These are phyloP conservation scores for Moxostoma hubbsi DNA, from an alignment of 2,797 vertebrate genomes.

Conservation along the genomic window DNA sequence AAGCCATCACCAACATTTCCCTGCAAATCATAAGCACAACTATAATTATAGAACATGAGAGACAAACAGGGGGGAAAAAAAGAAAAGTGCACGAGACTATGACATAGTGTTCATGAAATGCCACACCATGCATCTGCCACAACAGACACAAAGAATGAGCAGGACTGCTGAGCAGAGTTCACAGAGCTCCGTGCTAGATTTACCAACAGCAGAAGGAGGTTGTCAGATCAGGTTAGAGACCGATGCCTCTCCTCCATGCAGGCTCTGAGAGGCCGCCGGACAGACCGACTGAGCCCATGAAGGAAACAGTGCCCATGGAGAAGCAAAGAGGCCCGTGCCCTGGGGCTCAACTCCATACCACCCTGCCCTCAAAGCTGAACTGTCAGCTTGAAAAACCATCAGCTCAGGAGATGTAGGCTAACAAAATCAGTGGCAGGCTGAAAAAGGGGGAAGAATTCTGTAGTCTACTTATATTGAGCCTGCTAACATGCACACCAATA, in stretches of 20 bases:
- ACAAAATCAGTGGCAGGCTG: conserved; percentile 4
- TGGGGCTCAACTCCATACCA: conserved; percentile 32
- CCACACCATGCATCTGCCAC: conserved; percentile 40
- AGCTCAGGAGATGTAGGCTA: conserved; percentile 2
- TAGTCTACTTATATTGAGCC: neutral
- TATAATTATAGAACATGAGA: conserved; percentile 18
- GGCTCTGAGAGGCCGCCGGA: conserved; percentile 24
- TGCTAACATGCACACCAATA: no score
- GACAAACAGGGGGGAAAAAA: neutral
- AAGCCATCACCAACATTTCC: conserved; percentile 34
- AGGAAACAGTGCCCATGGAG: neutral
- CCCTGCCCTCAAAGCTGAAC: conserved; percentile 31
- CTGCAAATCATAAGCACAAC: conserved; percentile 23
- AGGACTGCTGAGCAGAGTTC: conserved; percentile 51
- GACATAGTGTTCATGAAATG: conserved; percentile 9
- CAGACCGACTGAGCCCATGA: conserved; percentile 17
- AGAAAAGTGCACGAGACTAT: neutral
- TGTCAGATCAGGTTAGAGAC: conserved; percentile 70
- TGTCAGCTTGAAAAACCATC: conserved; percentile 49
- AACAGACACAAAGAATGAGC: conserved; percentile 31
- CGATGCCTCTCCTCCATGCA: conserved; percentile 49
- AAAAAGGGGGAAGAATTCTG: conserved; percentile 10
- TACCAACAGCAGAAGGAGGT: conserved; percentile 64
- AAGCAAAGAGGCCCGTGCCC: conserved; percentile 35
- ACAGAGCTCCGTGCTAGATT: conserved; percentile 54